Evolutionary conservation across 2,113 vertebrate genomes (phyloP), one percentile per base, ranked within the genome.

Genomic region (Aythya baeri): DNA sequence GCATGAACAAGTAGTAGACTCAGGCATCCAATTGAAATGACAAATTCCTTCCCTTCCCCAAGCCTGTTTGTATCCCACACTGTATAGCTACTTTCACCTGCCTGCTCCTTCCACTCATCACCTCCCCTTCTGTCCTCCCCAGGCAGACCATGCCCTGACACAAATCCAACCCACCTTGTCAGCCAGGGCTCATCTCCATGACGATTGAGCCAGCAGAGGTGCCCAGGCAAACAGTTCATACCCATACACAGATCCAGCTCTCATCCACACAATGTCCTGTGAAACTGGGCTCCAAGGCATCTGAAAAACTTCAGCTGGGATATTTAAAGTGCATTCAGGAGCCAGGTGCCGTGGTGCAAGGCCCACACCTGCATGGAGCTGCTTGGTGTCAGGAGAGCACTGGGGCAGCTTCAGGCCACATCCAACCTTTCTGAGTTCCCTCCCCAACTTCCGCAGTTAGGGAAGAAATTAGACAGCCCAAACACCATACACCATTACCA

Each of bases 391-490:
- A 65, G 41, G 21, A 31, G 32, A 89, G 9, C 58, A 84, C 32
- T 17, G 29, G 34, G 16, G 36, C 65, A 86, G 41, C 36, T 58
- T 7, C 22, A 57, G 59, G 43, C 32, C 8, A 16, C 0, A 10
- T 31, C 29, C 50, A 89, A 73, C 52, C 36, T 44, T 78, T 41
- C 41, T 52, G 32, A 15, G 9, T 32, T 76, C 58, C 17, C 38
- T 41, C 62, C 12, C 13, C 16, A 41, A 65, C 12, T 13, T 41
- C 58, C 0, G 1, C 16, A 49, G 20, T 70, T 38, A 0, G 0
- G 61, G 63, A 71, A 41, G 15, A 44, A 90, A 73, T 66, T 66
- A 66, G 21, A 22, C 7, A 86, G 17, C 4, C 26, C 62, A 87
- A 76, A 81, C 5, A 58, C 61, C 36, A 38, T 61, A 29, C 23